Percentiles rank a stretch among this genome's conserved stretches.
These are phyloP conservation scores for Egretta garzetta DNA, from an alignment of 2,113 vertebrate genomes.

Conservation along the genomic window DNA sequence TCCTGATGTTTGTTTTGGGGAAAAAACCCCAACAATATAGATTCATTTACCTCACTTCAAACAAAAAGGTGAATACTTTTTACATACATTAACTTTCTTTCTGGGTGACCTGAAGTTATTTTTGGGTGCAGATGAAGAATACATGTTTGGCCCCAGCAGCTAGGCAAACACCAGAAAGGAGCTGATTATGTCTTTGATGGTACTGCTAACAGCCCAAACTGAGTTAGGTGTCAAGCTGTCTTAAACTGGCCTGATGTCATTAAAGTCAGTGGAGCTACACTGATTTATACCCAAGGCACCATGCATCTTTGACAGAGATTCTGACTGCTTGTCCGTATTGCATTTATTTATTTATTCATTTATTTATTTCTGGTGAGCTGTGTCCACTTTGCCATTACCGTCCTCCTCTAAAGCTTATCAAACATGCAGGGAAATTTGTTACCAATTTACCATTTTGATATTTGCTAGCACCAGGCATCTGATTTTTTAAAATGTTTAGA, in stretches of 20 bases:
- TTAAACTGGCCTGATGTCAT: neutral
- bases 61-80: neutral
- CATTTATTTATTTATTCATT: neutral
- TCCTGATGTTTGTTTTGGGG: accelerated
- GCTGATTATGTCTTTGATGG: constrained; percentile 38
- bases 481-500: neutral
- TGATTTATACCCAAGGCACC: constrained; percentile 52
- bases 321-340: constrained; percentile 25
- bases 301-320: neutral
- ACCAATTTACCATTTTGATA: neutral
- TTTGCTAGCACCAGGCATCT: neutral
- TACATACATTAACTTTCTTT: neutral
- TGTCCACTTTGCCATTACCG: neutral
- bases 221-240: neutral
- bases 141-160: neutral
- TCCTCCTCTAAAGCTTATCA: neutral
- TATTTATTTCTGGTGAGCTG: neutral
- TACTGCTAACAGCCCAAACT: constrained; percentile 13
- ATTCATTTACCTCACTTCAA: neutral
- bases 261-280: constrained; percentile 53
- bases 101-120: neutral
- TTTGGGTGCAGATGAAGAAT: neutral
- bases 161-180: neutral
- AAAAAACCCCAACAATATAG: neutral
- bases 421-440: neutral